Base-by-base conservation (phyloP, 2,888 invertebrate species). In the Sinhomidia bicolor region DNA sequence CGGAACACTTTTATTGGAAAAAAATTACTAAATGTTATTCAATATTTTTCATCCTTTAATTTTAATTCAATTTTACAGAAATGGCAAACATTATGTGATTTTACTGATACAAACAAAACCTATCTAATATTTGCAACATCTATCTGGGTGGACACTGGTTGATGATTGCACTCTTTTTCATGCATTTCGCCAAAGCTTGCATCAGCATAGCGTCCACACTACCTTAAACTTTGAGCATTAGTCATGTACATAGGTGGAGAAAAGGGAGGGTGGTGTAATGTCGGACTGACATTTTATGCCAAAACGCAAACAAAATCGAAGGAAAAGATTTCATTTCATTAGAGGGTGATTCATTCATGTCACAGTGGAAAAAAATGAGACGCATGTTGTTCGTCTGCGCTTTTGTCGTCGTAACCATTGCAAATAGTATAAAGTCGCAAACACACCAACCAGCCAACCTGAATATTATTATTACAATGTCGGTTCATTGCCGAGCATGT, bases 321-420 rank as follows among this genome's bases (percentile, higher is more conserved):
- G 65, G 47, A 36, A 82, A 51, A 36, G 51, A 23, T 20, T 68
- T 74, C 74, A 10, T 65, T 81, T 32, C 26, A 36, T 36, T 36
- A 51, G 68, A 83, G 76, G 84, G 76, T 84, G 84, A 84, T 84
- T 84, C 84, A 74, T 51, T 51, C 47, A 74, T 74, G 47, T 74
- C 74, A 74, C 5, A 7, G 26, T n/a, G 29, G 74, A 23, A 47
- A 26, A 44, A 41, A 71, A 71, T 36, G 65, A 60, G 23, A 60
- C 14, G 4, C 36, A 74, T 51, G 26, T 17, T 14, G 14, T 26
- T 74, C 9, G 23, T 74, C 36, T n/a, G n/a, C 29, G 47, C 51
- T 26, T 74, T 20, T 74, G n/a, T n/a, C n/a, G n/a, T n/a, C n/a
- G n/a, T n/a, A n/a, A 12, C 74, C 29, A 51, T 10, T 74, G 74